Base-by-base conservation (phyloP, 2,797 vertebrate species). In the Orestias chungarensis region DNA sequence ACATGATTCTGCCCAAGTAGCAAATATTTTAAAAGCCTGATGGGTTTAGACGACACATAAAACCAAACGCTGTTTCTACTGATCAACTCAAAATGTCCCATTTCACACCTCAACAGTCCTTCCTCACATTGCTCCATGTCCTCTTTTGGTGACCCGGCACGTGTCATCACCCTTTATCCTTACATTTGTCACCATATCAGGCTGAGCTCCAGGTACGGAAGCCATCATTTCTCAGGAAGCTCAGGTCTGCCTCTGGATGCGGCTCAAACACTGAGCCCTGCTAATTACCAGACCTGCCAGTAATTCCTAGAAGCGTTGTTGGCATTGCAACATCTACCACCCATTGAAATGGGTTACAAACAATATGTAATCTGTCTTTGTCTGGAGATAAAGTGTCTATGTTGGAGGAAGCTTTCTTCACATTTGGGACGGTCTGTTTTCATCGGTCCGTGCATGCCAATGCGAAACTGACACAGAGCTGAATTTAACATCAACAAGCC, bases 281-380 rank as follows among this genome's bases (percentile, higher is more conserved):
- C 80, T 92, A 92, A 93, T 93, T 76, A 84, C 70, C 67, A 80
- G 79, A 89, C 87, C 87, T 93, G 83, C 86, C 81, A 87, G 82
- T 81, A 83, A 91, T 86, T 86, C 66, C 62, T 82, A 67, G 66
- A 84, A 71, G 77, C 50, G 64, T 73, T 74, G 81, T 78, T 73
- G 75, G 81, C 68, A 86, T 88, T 35, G 73, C 68, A 72, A 73
- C 64, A 76, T 73, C 76, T 76, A 80, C 35, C 70, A 71, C 73
- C 64, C 73, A 62, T 23, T 17, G 65, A 70, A 76, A 44, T 68
- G 73, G 68, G 49, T 76, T 47, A 49, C 68, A 87, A 86, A 76
- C 76, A 72, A 71, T 77, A 68, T 62, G 9, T 86, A 82, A 88
- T 87, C 82, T 84, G 73, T 73, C 83, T 87, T 89, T 90, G 91